Conservation (phyloP, 2,113 vertebrate genomes). For the Notiomystis cincta region DNA sequence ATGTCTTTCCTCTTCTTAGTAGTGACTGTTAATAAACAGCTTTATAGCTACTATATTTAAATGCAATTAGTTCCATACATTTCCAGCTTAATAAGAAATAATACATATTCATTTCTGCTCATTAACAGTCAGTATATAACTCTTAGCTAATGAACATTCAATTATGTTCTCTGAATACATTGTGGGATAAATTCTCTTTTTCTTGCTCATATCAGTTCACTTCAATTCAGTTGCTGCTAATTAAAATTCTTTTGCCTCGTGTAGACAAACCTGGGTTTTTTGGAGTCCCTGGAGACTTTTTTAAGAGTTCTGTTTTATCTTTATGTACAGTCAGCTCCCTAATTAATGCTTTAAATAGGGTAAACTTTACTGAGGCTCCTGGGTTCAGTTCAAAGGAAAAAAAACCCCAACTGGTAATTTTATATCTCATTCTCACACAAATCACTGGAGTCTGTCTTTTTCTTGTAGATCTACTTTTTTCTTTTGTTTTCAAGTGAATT, state of each 20-base stretch:
- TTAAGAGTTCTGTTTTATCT: slow-evolving; percentile 66
- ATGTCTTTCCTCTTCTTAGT: not conserved
- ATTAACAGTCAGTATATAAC: slow-evolving; percentile 65
- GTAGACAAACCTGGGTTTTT: slow-evolving; percentile 59
- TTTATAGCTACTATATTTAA: slow-evolving; percentile 55
- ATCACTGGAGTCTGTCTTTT: slow-evolving; percentile 35
- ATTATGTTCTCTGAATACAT: slow-evolving; percentile 50
- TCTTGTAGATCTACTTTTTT: slow-evolving; percentile 51
- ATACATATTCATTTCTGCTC: slow-evolving; percentile 68
- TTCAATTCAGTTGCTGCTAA: slow-evolving; percentile 59
- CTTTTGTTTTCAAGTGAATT: slow-evolving; percentile 51
- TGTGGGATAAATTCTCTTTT: slow-evolving; percentile 53
- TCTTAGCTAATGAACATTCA: slow-evolving; percentile 64
- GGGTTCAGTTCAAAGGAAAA: slow-evolving; percentile 58
- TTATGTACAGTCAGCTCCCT: slow-evolving; percentile 63
- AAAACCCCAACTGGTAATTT: not conserved
- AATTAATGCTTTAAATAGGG: slow-evolving; percentile 64
- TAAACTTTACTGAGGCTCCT: slow-evolving; percentile 59
- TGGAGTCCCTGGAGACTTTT: slow-evolving; percentile 34
- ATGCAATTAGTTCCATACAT: slow-evolving; percentile 55
- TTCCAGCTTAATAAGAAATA: slow-evolving; percentile 59
- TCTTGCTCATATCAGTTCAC: slow-evolving; percentile 46
- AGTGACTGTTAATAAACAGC: slow-evolving; percentile 19
- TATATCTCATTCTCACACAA: slow-evolving; percentile 33
- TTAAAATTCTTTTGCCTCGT: slow-evolving; percentile 64